phyloP scores from a whole-genome alignment of 1,140 invertebrate genomes.

The Drosophila micromelanica region DNA sequence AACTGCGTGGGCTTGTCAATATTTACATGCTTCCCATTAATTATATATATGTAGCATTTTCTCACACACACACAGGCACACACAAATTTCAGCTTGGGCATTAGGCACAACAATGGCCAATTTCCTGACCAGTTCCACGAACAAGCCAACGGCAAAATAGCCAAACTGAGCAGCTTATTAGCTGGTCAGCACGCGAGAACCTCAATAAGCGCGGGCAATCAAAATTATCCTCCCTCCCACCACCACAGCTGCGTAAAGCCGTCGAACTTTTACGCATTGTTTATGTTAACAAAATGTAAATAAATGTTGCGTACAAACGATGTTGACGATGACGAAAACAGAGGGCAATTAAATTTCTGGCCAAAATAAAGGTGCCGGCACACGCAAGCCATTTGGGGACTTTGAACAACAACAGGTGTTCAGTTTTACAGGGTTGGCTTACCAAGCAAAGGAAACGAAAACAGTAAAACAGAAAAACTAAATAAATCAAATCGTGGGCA shows the following conservation, averaged over 20 bases:
- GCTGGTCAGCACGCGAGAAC: slow-evolving; percentile 61
- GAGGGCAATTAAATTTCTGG: slow-evolving; percentile 76
- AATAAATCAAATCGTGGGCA: slow-evolving; percentile 74
- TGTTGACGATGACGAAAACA: slow-evolving; percentile 67
- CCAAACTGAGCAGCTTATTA: slow-evolving; percentile 71
- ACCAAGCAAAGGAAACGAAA: slow-evolving; percentile 48
- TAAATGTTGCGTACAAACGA: slow-evolving; percentile 80
- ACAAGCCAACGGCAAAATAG: slow-evolving; percentile 19
- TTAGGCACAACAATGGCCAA: slow-evolving; percentile 77
- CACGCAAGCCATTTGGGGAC: slow-evolving; percentile 47
- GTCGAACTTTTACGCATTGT: slow-evolving; percentile 82
- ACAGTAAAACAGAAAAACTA: slow-evolving; percentile 35
- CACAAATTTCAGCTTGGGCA: slow-evolving; percentile 60
- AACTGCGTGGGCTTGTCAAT: slow-evolving; percentile 60
- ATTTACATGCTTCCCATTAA: slow-evolving; percentile 77
- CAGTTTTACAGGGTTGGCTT: slow-evolving; percentile 69
- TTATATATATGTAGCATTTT: slow-evolving; percentile 52
- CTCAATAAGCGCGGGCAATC: slow-evolving; percentile 64
- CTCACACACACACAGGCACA: not conserved
- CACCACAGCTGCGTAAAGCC: slow-evolving; percentile 47
- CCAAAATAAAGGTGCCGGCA: slow-evolving; percentile 58
- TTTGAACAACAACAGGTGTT: slow-evolving; percentile 70
- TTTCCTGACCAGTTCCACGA: slow-evolving; percentile 58
- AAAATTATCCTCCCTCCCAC: slow-evolving; percentile 55
- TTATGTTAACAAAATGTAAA: slow-evolving; percentile 83